phyloP scores from a whole-genome alignment of 2,888 invertebrate genomes.

The Cinara cedri region DNA sequence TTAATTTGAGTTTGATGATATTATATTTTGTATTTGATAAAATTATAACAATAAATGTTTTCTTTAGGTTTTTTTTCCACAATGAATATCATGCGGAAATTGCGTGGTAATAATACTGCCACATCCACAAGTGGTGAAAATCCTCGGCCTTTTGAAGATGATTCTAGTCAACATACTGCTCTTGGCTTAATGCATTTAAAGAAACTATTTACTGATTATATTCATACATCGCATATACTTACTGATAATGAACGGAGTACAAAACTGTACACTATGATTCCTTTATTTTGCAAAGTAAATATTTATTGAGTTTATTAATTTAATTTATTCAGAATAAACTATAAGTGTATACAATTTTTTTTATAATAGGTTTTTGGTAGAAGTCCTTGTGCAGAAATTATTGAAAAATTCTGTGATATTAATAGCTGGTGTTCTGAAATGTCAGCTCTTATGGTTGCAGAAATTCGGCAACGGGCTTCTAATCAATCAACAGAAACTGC shows the following conservation, averaged over 20 bases:
- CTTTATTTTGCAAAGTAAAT: slow-evolving; percentile 92
- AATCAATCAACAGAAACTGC: slow-evolving; percentile 96
- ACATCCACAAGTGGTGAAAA: slow-evolving; percentile 61
- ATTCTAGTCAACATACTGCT: slow-evolving; percentile 77
- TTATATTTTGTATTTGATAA: background rate
- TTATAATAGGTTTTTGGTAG: slow-evolving; percentile 86
- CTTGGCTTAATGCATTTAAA: slow-evolving; percentile 94
- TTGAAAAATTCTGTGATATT: slow-evolving; percentile 96
- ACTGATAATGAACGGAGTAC: slow-evolving; percentile 85
- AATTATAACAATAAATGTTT: background rate
- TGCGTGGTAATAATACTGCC: slow-evolving; percentile 70
- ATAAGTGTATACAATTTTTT: slow-evolving; percentile 21
- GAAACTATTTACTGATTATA: slow-evolving; percentile 93
- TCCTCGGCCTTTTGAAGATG: slow-evolving; percentile 63
- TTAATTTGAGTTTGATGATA: background rate
- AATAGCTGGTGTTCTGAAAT: slow-evolving; percentile 93
- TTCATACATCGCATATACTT: slow-evolving; percentile 83
- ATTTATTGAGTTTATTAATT: background rate
- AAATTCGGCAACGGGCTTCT: slow-evolving; percentile 91
- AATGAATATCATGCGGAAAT: slow-evolving; percentile 93
- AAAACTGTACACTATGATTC: slow-evolving; percentile 95
- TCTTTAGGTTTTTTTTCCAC: slow-evolving; percentile 28
- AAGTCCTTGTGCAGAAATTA: slow-evolving; percentile 93
- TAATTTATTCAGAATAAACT: background rate
- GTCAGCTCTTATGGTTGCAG: slow-evolving; percentile 94